phyloP scores from a whole-genome alignment of 1,140 invertebrate genomes.

The Kradibia gibbosae region DNA sequence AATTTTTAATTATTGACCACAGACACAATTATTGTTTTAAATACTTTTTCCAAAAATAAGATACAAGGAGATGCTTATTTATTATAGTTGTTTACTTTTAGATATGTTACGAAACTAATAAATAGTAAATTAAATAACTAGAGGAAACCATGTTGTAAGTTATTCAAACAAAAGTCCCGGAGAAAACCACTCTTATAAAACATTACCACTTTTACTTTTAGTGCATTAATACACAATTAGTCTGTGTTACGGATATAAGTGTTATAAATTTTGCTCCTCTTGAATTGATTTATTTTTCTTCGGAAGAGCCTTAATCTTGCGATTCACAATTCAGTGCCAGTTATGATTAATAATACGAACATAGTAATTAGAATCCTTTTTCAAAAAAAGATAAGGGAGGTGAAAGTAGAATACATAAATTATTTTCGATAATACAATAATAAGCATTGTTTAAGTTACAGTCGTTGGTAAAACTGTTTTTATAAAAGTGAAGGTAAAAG shows the following conservation, averaged over 20 bases:
- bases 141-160: background rate
- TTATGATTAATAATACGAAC: slow-evolving; percentile 27
- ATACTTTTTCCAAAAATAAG: no score
- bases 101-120: no score
- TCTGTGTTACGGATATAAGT: background rate
- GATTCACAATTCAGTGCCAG: background rate
- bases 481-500: no score
- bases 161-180: background rate
- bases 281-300: background rate
- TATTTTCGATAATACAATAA: slow-evolving; percentile 32
- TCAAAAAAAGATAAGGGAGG: slow-evolving; percentile 34
- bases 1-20: no score
- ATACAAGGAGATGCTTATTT: no score
- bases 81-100: no score
- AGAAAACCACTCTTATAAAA: background rate
- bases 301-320: background rate
- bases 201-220: background rate
- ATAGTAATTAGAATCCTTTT: slow-evolving; percentile 1
- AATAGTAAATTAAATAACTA: no score
- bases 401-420: no score
- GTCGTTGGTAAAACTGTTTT: slow-evolving; percentile 10
- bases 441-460: slow-evolving; percentile 18
- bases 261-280: background rate
- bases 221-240: background rate
- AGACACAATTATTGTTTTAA: no score